phyloP scores from a whole-genome alignment of 1,140 invertebrate genomes.

The Ips typographus region DNA sequence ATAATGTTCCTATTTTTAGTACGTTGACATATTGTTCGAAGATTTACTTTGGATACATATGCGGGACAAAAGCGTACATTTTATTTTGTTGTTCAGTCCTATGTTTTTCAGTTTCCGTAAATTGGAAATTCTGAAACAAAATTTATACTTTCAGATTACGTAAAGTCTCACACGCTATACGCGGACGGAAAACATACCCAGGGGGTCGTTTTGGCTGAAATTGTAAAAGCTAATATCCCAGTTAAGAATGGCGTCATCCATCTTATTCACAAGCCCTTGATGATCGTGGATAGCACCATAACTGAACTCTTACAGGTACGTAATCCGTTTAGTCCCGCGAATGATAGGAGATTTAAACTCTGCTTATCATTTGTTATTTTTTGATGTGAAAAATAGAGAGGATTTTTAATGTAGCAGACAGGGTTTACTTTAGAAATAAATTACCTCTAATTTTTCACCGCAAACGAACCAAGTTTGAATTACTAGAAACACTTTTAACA shows the following conservation, averaged over 20 bases:
- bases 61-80: slow-evolving; percentile 4
- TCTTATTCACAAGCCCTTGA: slow-evolving; percentile 84
- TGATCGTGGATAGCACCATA: slow-evolving; percentile 84
- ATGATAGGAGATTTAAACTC: background rate
- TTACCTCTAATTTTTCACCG: no score
- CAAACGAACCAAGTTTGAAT: background rate
- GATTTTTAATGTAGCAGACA: background rate
- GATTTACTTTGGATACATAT: background rate
- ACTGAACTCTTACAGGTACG: slow-evolving; percentile 81
- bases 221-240: slow-evolving; percentile 88
- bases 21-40: slow-evolving; percentile 9
- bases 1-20: slow-evolving; percentile 10
- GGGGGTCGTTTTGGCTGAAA: slow-evolving; percentile 83
- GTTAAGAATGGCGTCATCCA: slow-evolving; percentile 91
- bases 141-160: slow-evolving; percentile 65
- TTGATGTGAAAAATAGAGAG: no score
- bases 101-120: background rate
- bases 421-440: no score
- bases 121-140: background rate
- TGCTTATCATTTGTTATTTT: background rate
- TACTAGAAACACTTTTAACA: slow-evolving; percentile 17
- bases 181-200: slow-evolving; percentile 72
- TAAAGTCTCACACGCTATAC: slow-evolving; percentile 83
- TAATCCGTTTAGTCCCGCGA: background rate
- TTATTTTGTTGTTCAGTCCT: background rate